Conservation (phyloP, 2,797 vertebrate species). For the Sciurus carolinensis region DNA sequence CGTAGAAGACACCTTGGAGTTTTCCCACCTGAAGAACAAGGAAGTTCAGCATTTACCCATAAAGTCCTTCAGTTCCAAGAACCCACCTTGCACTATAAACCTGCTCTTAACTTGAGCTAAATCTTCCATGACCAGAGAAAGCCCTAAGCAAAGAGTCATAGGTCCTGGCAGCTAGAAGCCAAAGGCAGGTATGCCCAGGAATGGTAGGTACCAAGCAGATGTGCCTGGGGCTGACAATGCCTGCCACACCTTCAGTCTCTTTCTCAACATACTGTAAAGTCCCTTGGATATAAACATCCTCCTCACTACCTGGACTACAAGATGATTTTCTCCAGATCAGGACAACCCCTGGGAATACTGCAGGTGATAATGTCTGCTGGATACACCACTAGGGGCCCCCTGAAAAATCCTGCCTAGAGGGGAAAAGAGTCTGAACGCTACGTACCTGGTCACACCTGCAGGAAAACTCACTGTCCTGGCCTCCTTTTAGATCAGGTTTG, state of each 20-base stretch:
- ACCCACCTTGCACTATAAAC: neutral
- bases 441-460: neutral
- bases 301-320: neutral
- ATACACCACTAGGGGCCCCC: fast-evolving
- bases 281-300: neutral
- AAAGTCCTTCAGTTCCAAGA: neutral
- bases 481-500: neutral
- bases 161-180: slow-evolving; percentile 85
- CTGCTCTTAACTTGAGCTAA: slow-evolving; percentile 57
- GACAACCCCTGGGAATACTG: neutral
- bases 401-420: neutral
- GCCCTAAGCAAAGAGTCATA: slow-evolving; percentile 93
- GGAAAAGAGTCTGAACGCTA: neutral
- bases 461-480: neutral
- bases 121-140: slow-evolving; percentile 93
- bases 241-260: neutral
- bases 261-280: neutral
- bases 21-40: neutral
- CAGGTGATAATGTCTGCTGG: neutral
- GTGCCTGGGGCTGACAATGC: fast-evolving
- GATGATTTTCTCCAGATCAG: neutral
- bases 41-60: neutral
- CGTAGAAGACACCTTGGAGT: neutral
- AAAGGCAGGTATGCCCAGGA: neutral
- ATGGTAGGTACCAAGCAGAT: neutral